Conservation (phyloP, 1,140 invertebrate genomes). For the Ctenoplectra terminalis region DNA sequence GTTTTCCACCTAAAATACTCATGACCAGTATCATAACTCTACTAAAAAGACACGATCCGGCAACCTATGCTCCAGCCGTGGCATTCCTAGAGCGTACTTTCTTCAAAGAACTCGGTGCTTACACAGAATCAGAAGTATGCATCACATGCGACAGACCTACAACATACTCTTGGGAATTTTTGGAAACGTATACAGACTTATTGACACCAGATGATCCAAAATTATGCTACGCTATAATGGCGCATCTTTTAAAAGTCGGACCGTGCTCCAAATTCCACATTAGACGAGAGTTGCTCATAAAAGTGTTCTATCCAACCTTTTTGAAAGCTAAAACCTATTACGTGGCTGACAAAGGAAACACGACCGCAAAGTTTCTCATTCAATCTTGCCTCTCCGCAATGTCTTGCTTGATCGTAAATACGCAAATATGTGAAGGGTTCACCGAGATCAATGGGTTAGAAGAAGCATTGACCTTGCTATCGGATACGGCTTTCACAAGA, state of each 20-base stretch:
- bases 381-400: slow-evolving; percentile 86
- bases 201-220: slow-evolving; percentile 84
- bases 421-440: slow-evolving; percentile 85
- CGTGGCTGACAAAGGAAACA: slow-evolving; percentile 75
- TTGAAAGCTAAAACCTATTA: slow-evolving; percentile 83
- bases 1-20: slow-evolving; percentile 83
- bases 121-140: slow-evolving; percentile 68
- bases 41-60: slow-evolving; percentile 73
- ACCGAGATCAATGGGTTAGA: slow-evolving; percentile 84
- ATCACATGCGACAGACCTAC: slow-evolving; percentile 64
- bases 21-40: slow-evolving; percentile 77
- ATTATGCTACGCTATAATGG: slow-evolving; percentile 84
- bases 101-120: slow-evolving; percentile 85
- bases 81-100: slow-evolving; percentile 84
- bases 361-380: slow-evolving; percentile 84
- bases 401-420: slow-evolving; percentile 84
- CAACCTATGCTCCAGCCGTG: slow-evolving; percentile 75
- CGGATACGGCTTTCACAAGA: slow-evolving; percentile 83
- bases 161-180: slow-evolving; percentile 84
- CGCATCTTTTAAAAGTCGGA: slow-evolving; percentile 85
- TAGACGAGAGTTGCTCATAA: slow-evolving; percentile 84
- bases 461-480: slow-evolving; percentile 83
- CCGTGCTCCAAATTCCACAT: slow-evolving; percentile 83
- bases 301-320: slow-evolving; percentile 86
- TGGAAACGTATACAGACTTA: slow-evolving; percentile 85